Evolutionary conservation across 1,140 invertebrate species (phyloP), one percentile per base, ranked within the genome.

Genomic region (Nylanderia fulva): DNA sequence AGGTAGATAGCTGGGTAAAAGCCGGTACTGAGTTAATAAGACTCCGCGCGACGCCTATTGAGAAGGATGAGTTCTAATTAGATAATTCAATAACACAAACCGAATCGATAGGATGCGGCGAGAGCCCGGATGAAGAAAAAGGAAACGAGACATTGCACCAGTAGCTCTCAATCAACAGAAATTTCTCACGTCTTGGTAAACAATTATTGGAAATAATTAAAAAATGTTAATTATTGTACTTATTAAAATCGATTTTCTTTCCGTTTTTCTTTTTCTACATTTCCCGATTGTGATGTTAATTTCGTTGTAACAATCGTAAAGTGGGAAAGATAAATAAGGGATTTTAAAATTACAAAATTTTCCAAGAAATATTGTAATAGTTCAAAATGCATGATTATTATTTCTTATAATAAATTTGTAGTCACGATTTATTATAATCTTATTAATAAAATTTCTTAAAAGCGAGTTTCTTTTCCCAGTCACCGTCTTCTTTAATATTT

Each of bases 51-150:
- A 82, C 77, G 61, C 29, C 45, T 45, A 79, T 79, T 60, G 77
- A 82, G 77, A 82, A 72, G 66, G 77, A 82, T 60, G 77, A 82
- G 66, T 82, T 71, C 77, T 82, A 82, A 82, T 82, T 82, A 82
- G 52, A 82, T 72, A 72, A 82, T 82, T 82, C 56, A 82, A 82
- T 82, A 71, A 82, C 52, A 58, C 36, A 82, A 82, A 82, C 71
- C 18, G 36, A 80, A 80, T 80, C 77, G 77, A 82, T 82, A 36
- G 66, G 64, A 27, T 71, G 52, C 66, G 64, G 52, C 36, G 33
- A 82, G 18, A 82, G 36, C 4, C 24, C 18, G 52, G 36, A 45
- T 72, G 72, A 69, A 82, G 71, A 58, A 58, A 39, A 21, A 27
- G 8, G 18, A 71, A 58, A 42, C 21, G 36, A 45, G 18, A 13